Evolutionary conservation across 2,888 invertebrate genomes (phyloP).

Genomic region (Resseliella maxima): DNA sequence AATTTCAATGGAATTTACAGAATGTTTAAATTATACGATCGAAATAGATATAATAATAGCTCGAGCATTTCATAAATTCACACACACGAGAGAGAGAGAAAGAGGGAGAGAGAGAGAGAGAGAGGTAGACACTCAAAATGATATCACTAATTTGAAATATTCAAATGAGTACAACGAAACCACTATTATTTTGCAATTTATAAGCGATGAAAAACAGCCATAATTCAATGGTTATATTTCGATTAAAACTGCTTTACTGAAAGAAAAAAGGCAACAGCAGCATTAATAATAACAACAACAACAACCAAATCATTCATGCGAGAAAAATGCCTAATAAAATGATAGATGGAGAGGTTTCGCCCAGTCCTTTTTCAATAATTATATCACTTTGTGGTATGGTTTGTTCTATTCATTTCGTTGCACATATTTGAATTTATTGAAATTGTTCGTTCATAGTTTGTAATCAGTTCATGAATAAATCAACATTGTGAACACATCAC

Average conservation of each 20-base stretch:
- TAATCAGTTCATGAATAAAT: slow-evolving; percentile 38
- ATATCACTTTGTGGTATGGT: neutral
- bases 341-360: neutral
- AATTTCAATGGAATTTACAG: neutral
- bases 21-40: neutral
- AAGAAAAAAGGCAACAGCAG: too few species aligned
- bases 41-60: neutral
- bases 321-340: slow-evolving; percentile 37
- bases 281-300: too few species aligned
- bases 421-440: slow-evolving; percentile 9
- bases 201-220: neutral
- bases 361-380: neutral
- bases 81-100: neutral
- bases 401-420: neutral
- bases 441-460: slow-evolving; percentile 1
- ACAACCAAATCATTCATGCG: slow-evolving; percentile 13
- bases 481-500: neutral
- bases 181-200: slow-evolving; percentile 20
- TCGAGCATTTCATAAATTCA: neutral
- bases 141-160: neutral
- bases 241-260: neutral
- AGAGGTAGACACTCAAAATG: too few species aligned
- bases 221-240: slow-evolving; percentile 18
- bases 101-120: too few species aligned
- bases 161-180: neutral